These are phyloP conservation scores for Apeltes quadracus DNA, from an alignment of 2,113 vertebrate species.

Conservation along the genomic window DNA sequence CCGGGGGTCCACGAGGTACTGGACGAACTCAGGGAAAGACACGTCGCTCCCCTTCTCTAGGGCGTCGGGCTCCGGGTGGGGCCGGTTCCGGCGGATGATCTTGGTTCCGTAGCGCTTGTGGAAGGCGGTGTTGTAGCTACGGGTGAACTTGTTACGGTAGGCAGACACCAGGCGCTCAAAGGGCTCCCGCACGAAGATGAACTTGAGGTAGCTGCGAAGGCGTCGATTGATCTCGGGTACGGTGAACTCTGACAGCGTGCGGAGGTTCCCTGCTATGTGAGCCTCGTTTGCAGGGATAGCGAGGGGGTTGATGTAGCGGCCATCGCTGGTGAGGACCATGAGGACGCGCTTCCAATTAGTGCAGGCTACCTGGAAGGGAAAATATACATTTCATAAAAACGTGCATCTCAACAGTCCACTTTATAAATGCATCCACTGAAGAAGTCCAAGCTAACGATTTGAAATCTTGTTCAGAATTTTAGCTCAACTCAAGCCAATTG, in stretches of 20 bases:
- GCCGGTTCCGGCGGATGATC: conserved; percentile 88
- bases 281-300: conserved; percentile 91
- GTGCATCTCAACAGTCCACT: background rate
- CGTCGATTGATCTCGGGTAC: conserved; percentile 89
- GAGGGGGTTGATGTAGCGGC: conserved; percentile 83
- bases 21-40: conserved; percentile 90
- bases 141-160: conserved; percentile 93
- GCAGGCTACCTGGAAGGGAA: conserved; percentile 84
- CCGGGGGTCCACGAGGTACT: conserved; percentile 91
- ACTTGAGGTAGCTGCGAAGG: conserved; percentile 92
- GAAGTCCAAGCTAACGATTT: too few species aligned
- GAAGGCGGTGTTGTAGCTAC: conserved; percentile 92
- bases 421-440: background rate
- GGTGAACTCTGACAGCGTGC: conserved; percentile 87
- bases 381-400: background rate
- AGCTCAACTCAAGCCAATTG: background rate
- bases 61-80: conserved; percentile 76
- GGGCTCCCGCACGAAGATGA: conserved; percentile 93
- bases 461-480: too few species aligned
- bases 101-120: conserved; percentile 92
- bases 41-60: conserved; percentile 87
- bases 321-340: conserved; percentile 88
- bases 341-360: conserved; percentile 97
- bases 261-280: conserved; percentile 87
- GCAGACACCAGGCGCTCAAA: conserved; percentile 94